These are phyloP conservation scores for Drosophila nigrodunni DNA, from an alignment of 1,140 invertebrate genomes.

Conservation along the genomic window DNA sequence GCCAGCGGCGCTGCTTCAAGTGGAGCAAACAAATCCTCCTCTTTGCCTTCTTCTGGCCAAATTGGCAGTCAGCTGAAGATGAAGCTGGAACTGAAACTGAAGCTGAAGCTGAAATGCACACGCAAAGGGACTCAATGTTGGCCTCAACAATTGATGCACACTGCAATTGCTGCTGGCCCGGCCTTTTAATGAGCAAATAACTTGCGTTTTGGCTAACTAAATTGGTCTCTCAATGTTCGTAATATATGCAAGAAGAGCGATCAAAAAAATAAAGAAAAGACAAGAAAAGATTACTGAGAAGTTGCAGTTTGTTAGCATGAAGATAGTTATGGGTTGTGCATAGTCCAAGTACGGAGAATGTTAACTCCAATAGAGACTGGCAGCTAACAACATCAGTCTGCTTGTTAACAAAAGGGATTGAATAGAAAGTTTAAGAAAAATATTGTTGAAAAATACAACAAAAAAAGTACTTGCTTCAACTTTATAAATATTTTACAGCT, in stretches of 20 bases:
- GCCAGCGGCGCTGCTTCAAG: slow-evolving; percentile 47
- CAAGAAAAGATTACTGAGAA: slow-evolving; percentile 16
- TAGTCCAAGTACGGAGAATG: not conserved
- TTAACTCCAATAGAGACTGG: not conserved
- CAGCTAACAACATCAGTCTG: not conserved
- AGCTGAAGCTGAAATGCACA: slow-evolving; percentile 45
- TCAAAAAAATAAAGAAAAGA: not conserved
- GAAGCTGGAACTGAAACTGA: slow-evolving; percentile 31
- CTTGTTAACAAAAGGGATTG: slow-evolving; percentile 8
- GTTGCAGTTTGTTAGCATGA: slow-evolving; percentile 41
- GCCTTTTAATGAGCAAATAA: slow-evolving; percentile 70
- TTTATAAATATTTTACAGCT: too few species aligned
- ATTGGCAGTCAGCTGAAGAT: slow-evolving; percentile 60
- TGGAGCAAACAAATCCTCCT: slow-evolving; percentile 36
- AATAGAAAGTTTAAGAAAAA: too few species aligned
- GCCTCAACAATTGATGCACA: slow-evolving; percentile 54
- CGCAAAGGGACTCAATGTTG: slow-evolving; percentile 57
- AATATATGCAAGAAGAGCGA: slow-evolving; percentile 59
- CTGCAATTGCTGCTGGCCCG: slow-evolving; percentile 48
- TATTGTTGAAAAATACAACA: too few species aligned
- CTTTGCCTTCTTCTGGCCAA: slow-evolving; percentile 47
- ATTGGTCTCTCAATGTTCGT: slow-evolving; percentile 49
- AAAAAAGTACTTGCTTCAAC: too few species aligned
- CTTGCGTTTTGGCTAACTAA: slow-evolving; percentile 49
- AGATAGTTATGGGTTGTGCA: slow-evolving; percentile 18